Evolutionary conservation across 37 sponge, comb jelly and placozoan genomes (phyloP), one percentile per base, ranked within the genome.

Genomic region (Geodia barretti): DNA sequence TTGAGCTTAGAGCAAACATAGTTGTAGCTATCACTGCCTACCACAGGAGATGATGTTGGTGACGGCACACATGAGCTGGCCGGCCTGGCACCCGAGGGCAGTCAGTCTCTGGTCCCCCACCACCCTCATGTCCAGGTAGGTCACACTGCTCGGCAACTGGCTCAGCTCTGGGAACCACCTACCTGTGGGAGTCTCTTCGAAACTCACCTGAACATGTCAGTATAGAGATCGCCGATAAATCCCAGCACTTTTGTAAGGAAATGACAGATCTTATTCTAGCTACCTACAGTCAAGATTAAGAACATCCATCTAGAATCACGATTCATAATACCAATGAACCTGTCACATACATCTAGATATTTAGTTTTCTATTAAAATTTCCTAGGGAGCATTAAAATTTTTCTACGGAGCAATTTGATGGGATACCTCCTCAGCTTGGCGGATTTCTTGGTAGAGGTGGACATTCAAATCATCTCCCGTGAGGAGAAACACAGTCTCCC

Each of bases 401-500:
- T n/a, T n/a, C n/a, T n/a, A n/a, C n/a, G n/a, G n/a, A n/a, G n/a
- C n/a, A n/a, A n/a, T n/a, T n/a, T n/a, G n/a, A n/a, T n/a, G n/a
- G n/a, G n/a, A n/a, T n/a, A n/a, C n/a, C n/a, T 63, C 73, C 31
- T 73, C 41, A 23, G 76, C 62, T 28, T 76, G 67, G 21, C 14
- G 14, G 38, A 21, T 29, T 37, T 83, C 73, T 71, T 79, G 54
- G 61, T 82, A 94, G 33, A 91, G 39, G 73, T 94, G 95, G 8
- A 94, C 75, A 1, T 73, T 81, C 26, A 74, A 68, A 38, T 94
- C 95, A 61, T 87, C 86, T 59, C 95, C 95, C 31, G 93, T 34
- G 25, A 94, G 62, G 31, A 94, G 86, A 47, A 94, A 94, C 32
- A 91, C 92, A 37, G 79, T 70, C 58, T 88, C 87, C 86, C 86